Conservation (phyloP, 2,888 invertebrate genomes). For the Erpobdella octoculata region DNA sequence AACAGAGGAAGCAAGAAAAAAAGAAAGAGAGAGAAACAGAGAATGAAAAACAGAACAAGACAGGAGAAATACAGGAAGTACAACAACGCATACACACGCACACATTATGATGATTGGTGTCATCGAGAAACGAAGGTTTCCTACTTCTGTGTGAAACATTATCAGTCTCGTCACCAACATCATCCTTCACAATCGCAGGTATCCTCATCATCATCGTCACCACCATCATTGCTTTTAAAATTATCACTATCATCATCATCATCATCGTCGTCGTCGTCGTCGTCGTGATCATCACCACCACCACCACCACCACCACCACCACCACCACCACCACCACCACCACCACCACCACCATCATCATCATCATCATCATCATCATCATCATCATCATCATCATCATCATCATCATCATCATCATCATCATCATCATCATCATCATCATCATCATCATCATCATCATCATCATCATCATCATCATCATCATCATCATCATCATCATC, state of each 20-base stretch:
- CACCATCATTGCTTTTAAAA: too few species aligned
- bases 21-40: not conserved
- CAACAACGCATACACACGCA: not conserved
- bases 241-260: too few species aligned
- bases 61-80: not conserved
- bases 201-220: too few species aligned
- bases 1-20: not conserved
- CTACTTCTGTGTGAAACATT: too few species aligned
- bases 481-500: conserved; percentile 29
- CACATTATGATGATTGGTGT: too few species aligned
- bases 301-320: too few species aligned
- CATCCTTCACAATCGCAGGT: too few species aligned
- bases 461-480: conserved; percentile 29
- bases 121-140: too few species aligned
- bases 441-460: conserved; percentile 29
- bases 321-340: not conserved
- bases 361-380: conserved; percentile 33
- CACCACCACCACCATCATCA: conserved; percentile 16
- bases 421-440: conserved; percentile 28
- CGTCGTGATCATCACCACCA: too few species aligned
- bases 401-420: conserved; percentile 30
- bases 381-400: conserved; percentile 32
- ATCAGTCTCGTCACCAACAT: too few species aligned
- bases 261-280: too few species aligned
- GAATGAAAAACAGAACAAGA: not conserved